Evolutionary conservation across 2,888 invertebrate genomes (phyloP), one percentile per base, ranked within the genome.

Genomic region (Zhengitettix transpicula): DNA sequence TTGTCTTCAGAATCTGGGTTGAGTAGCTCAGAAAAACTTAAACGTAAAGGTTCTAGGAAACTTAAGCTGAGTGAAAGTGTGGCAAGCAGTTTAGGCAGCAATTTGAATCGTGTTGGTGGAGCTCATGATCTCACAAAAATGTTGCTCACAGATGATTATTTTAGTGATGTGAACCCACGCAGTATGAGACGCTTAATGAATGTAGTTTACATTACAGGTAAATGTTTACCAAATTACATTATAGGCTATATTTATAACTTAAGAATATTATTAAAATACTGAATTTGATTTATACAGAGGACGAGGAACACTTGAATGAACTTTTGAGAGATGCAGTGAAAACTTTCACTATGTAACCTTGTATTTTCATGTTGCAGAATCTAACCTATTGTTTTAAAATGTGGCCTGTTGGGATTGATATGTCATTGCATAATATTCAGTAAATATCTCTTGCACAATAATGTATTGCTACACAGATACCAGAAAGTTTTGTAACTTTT

Each of bases 151-250:
- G 97, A 97, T 70, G 97, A 98, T 74, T 99, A 99, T 77, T 98
- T 99, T 74, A 96, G 95, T 68, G 98, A 98, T 73, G 94, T 99
- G 64, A 99, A 97, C 77, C 99, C 98, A 0, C 79, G 96, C 55
- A 95, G 94, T 68, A 95, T 99, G 94, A 77, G 94, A 63, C 79
- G 97, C 58, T 79, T 97, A 40, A 93, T 97, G 92, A 97, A 98
- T 74, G 95, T 97, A 61, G 87, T 97, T 59, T 96, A 96, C 69
- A 87, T 97, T 58, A 96, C 96, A 62, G 92, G 91, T 90, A 68
- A 70, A 67, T 60, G 52, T 2, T 61, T 57, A 47, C 69, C 72
- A 9, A 52, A 16, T 2, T 52, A 47, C 12, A 47, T 47, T 47
- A 2, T 47, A 47, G n/a, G 47, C 14, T 47, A 5, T 47, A 47